Evolutionary conservation across 2,113 vertebrate species (phyloP).

Genomic region (Holacanthus passer): DNA sequence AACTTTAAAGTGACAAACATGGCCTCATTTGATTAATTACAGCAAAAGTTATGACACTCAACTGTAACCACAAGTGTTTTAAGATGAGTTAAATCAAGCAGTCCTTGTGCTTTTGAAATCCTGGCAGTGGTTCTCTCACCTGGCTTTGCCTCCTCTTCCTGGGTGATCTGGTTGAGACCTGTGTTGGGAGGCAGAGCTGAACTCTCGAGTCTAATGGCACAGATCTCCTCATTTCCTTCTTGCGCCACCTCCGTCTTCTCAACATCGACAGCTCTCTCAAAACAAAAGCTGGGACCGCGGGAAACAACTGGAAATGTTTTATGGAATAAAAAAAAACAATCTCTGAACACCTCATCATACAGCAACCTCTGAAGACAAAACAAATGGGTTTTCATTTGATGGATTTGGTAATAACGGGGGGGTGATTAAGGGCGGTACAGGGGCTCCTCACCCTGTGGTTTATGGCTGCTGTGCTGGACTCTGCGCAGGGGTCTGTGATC

Average conservation of each 20-base stretch:
- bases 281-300: constrained; percentile 52
- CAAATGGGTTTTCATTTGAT: neutral
- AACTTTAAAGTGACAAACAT: constrained; percentile 17
- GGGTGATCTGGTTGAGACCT: constrained; percentile 37
- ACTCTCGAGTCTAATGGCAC: constrained; percentile 52
- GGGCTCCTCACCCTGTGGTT: constrained; percentile 83
- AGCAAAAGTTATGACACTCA: neutral
- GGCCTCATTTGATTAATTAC: neutral
- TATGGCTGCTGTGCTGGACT: constrained; percentile 68
- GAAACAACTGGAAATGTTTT: constrained; percentile 32
- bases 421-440: neutral
- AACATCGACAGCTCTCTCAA: constrained; percentile 53
- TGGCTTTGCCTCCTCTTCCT: constrained; percentile 56
- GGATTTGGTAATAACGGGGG: too few relatives aligned
- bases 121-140: constrained; percentile 73
- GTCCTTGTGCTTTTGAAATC: too few relatives aligned
- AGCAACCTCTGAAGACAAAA: neutral
- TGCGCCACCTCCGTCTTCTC: constrained; percentile 40
- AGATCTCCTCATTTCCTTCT: constrained; percentile 36
- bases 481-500: constrained; percentile 90
- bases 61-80: neutral
- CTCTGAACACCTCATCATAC: neutral
- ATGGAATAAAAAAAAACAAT: neutral
- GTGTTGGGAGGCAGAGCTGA: constrained; percentile 42
- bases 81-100: neutral